A percentile compares a stretch with the other conserved stretches of the same genome.
phyloP scores from a whole-genome alignment of 2,888 invertebrate species.

The Endotricha flammealis region DNA sequence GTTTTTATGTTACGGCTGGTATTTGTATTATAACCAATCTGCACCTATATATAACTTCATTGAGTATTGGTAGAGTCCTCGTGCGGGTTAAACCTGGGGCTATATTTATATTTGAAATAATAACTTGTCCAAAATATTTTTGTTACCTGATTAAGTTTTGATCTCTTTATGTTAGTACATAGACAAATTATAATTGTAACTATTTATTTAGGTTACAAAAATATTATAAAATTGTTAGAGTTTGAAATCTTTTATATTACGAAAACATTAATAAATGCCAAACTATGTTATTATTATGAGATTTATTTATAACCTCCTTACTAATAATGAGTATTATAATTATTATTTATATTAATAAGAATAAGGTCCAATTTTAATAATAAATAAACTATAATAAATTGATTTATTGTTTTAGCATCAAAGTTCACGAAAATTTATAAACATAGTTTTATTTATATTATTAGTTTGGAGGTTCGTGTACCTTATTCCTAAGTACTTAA shows the following conservation, averaged over 20 bases:
- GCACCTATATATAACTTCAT: no score
- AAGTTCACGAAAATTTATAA: neutral
- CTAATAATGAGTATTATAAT: conserved; percentile 25
- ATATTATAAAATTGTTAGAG: conserved; percentile 41
- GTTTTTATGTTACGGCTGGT: no score
- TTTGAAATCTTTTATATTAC: conserved; percentile 41
- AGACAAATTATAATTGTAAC: conserved; percentile 34
- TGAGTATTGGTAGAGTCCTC: no score
- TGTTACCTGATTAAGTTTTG: conserved; percentile 74
- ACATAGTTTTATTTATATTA: conserved; percentile 7
- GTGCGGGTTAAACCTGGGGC: no score
- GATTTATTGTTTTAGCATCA: neutral
- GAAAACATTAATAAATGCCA: conserved; percentile 48
- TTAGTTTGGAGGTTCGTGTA: conserved; percentile 16
- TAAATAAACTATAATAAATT: neutral
- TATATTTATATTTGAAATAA: conserved; percentile 17
- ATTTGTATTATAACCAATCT: no score
- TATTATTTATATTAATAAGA: conserved; percentile 17
- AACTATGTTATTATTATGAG: conserved; percentile 66
- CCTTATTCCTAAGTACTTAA: conserved; percentile 47
- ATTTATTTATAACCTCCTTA: conserved; percentile 42
- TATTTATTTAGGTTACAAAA: conserved; percentile 51
- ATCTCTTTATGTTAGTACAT: conserved; percentile 71
- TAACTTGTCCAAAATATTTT: conserved; percentile 33
- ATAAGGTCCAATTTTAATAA: neutral